These are phyloP conservation scores for Andrena trimmerana DNA, from an alignment of 2,888 invertebrate genomes.

Conservation along the genomic window DNA sequence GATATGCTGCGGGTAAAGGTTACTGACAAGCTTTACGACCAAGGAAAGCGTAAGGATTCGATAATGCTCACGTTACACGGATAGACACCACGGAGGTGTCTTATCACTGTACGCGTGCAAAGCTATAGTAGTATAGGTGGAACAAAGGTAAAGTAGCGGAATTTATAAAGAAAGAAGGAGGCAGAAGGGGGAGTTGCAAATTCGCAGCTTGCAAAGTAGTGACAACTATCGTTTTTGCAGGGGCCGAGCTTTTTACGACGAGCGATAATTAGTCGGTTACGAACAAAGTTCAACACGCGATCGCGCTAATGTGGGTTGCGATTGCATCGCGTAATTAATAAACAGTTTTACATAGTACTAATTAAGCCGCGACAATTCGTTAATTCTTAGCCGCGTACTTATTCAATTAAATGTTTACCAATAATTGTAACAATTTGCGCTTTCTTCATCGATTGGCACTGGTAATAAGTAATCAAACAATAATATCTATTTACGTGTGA, in stretches of 20 bases:
- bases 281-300: constrained; percentile 59
- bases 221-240: constrained; percentile 37
- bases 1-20: no score
- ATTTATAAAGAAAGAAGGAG: neutral
- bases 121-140: neutral
- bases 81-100: neutral
- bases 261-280: constrained; percentile 50
- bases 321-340: constrained; percentile 11
- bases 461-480: neutral
- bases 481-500: no score
- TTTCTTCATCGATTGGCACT: neutral
- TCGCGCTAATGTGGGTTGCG: constrained; percentile 7
- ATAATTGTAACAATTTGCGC: neutral
- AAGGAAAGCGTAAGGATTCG: neutral
- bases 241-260: constrained; percentile 30
- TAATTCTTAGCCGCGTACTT: neutral
- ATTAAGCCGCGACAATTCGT: neutral
- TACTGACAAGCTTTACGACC: no score
- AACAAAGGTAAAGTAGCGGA: constrained; percentile 16
- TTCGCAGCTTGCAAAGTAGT: constrained; percentile 16
- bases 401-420: neutral
- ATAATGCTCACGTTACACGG: neutral
- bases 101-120: neutral
- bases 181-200: neutral
- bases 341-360: constrained; percentile 4